These are phyloP conservation scores for Hyperoodon ampullatus DNA, from an alignment of 2,113 vertebrate species.

Conservation along the genomic window DNA sequence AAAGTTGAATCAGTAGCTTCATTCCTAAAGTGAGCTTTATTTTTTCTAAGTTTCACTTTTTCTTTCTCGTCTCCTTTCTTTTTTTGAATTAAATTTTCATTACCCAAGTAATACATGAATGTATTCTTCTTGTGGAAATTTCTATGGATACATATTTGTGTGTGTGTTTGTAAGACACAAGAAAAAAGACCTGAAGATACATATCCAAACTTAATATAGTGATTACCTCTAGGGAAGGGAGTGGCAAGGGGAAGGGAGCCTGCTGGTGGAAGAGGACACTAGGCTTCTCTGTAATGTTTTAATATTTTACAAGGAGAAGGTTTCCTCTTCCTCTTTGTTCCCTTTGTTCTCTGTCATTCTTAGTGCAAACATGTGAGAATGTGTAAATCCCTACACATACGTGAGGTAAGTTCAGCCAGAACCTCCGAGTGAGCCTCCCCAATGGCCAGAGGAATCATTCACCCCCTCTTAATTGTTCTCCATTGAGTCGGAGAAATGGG, in stretches of 20 bases:
- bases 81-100: constrained; percentile 58
- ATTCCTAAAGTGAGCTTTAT: constrained; percentile 53
- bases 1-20: constrained; percentile 38
- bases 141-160: not conserved
- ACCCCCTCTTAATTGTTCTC: not conserved
- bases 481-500: not conserved
- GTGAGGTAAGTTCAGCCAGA: not conserved
- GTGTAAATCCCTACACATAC: too few relatives aligned
- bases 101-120: constrained; percentile 25
- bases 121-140: constrained; percentile 58
- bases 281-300: not conserved
- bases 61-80: not conserved
- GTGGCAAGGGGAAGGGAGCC: not conserved
- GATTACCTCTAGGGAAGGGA: not conserved
- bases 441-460: not conserved
- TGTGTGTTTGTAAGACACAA: not conserved
- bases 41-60: constrained; percentile 6
- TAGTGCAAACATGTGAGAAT: not conserved
- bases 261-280: constrained; percentile 2
- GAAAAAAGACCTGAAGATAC: not conserved
- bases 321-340: not conserved
- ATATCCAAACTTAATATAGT: not conserved
- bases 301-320: constrained; percentile 33
- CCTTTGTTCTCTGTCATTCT: constrained; percentile 26
- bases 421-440: not conserved